Base-by-base conservation (phyloP, 2,888 invertebrate genomes). In the Dynastes hyllus region DNA sequence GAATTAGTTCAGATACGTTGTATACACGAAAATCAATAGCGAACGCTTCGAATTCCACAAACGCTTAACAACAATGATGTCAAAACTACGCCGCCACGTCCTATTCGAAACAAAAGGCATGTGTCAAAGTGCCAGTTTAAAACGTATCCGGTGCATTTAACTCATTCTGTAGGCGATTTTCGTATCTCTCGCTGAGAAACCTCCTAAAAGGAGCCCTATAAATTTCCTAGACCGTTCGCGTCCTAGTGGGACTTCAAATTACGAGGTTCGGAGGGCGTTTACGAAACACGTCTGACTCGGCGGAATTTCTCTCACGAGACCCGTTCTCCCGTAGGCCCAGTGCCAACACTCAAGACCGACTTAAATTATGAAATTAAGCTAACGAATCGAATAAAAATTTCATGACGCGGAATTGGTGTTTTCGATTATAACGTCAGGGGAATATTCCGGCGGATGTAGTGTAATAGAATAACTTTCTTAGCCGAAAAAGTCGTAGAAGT, bases 361-460 rank as follows among this genome's bases (percentile, higher is more conserved):
- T 73, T 73, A 40, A 73, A 61, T 61, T 73, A 58, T 58, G 40
- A 58, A 51, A 58, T 58, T 73, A 73, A 40, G 73, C 29, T 73
- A 73, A 73, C 73, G 58, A 73, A 73, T 73, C 37, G 32, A 73
- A 58, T 73, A 58, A 58, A 58, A 73, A 73, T 73, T 73, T 58
- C 29, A 58, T 37, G 40, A 61, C 16, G 29, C 58, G 16, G 67
- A 67, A 40, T 37, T 73, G 16, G 16, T 40, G 58, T 37, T 67
- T 50, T 45, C 22, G 45, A 67, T 67, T 45, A 50, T 50, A 45
- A 67, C 45, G 16, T 16, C 27, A 6, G 9, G 27, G 45, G 16
- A 50, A 67, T 67, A 67, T 67, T 45, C 11, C 45, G 45, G 2
- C 27, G n/a, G 9, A 58, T 58, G 22, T 32, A 11, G 29, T 2